Evolutionary conservation across 2,888 invertebrate species (phyloP).

Genomic region (Drosophila ustulata): DNA sequence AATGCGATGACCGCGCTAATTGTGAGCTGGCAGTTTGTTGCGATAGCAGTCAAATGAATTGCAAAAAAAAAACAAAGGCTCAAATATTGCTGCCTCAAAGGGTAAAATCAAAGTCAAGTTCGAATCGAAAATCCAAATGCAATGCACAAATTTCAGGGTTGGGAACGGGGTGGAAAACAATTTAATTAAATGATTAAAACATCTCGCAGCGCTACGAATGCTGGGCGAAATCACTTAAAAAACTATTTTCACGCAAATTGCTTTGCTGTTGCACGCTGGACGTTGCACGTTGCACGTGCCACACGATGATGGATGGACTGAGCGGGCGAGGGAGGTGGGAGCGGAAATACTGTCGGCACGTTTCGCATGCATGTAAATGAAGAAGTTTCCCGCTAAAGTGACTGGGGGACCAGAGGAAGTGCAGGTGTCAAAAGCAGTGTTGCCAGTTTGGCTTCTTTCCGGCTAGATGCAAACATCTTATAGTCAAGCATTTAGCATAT

Average conservation of each 20-base stretch:
- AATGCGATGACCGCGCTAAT: slow-evolving; percentile 65
- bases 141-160: slow-evolving; percentile 15
- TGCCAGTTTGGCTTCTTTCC: too few relatives aligned
- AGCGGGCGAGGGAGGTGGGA: slow-evolving; percentile 30
- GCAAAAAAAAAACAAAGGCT: not conserved
- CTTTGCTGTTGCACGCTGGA: slow-evolving; percentile 25
- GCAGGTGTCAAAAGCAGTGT: too few relatives aligned
- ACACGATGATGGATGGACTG: slow-evolving; percentile 73
- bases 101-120: slow-evolving; percentile 13
- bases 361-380: slow-evolving; percentile 77
- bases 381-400: slow-evolving; percentile 58
- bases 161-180: slow-evolving; percentile 19
- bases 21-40: slow-evolving; percentile 48
- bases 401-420: not conserved
- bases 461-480: too few relatives aligned
- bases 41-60: not conserved
- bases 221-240: slow-evolving; percentile 62
- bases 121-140: slow-evolving; percentile 11
- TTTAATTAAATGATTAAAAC: slow-evolving; percentile 53
- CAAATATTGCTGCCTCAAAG: not conserved
- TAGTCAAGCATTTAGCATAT: too few relatives aligned
- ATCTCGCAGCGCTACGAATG: slow-evolving; percentile 11
- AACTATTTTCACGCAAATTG: slow-evolving; percentile 72
- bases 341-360: slow-evolving; percentile 45
- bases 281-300: slow-evolving; percentile 59